These are phyloP conservation scores for Amphipoea oculea DNA, from an alignment of 2,888 invertebrate species.

Conservation along the genomic window DNA sequence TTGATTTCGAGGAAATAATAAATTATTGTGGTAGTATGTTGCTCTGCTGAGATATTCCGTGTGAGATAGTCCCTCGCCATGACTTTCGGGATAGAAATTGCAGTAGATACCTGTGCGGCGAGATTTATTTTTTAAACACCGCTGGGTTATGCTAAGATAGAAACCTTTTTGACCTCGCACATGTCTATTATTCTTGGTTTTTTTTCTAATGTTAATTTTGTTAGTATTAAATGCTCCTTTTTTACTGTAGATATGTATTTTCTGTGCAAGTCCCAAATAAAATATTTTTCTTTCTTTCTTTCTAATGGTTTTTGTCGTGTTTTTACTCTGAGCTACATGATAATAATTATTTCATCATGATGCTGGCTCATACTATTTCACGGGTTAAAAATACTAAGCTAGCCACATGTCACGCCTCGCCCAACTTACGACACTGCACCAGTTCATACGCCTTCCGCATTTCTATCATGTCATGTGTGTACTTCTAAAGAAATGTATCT, in stretches of 20 bases:
- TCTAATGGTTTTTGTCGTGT: neutral
- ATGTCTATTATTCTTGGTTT: too few species aligned
- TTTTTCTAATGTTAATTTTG: neutral
- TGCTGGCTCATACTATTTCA: neutral
- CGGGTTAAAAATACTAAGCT: neutral
- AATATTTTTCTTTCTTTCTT: too few species aligned
- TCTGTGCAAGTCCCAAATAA: too few species aligned
- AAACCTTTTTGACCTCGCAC: neutral
- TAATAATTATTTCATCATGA: too few species aligned
- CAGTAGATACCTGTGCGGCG: neutral
- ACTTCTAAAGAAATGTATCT: neutral
- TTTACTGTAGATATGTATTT: neutral
- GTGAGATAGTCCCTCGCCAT: neutral
- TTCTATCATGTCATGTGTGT: neutral
- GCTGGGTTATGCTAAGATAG: neutral
- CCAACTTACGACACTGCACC: constrained; percentile 31
- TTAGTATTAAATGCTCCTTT: neutral
- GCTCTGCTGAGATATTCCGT: neutral
- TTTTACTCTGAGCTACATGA: neutral
- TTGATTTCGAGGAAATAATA: neutral
- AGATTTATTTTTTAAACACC: neutral
- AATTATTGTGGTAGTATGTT: neutral
- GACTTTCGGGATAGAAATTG: too few species aligned
- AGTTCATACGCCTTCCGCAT: constrained; percentile 19
- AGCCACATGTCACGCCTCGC: neutral